phyloP scores from a whole-genome alignment of 2,888 invertebrate species.

The Epinotia bilunana region DNA sequence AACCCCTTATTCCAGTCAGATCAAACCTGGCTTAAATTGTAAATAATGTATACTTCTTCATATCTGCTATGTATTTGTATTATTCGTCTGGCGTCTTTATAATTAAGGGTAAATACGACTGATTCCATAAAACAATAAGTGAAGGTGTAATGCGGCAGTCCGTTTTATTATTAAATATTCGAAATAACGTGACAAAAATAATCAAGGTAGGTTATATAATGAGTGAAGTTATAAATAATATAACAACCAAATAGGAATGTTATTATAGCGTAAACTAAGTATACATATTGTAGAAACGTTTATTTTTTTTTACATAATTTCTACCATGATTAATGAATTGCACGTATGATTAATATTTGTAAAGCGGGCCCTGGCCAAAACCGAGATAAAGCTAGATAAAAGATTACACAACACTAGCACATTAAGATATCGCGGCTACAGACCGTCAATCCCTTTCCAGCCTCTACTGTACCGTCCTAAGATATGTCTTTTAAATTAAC shows the following conservation, averaged over 20 bases:
- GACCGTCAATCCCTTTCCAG: neutral
- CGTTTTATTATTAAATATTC: neutral
- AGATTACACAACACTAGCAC: no score
- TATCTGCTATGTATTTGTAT: neutral
- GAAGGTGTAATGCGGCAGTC: neutral
- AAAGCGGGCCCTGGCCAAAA: no score
- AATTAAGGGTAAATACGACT: no score
- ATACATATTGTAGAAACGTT: neutral
- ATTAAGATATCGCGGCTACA: no score
- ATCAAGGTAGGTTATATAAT: neutral
- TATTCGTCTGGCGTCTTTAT: neutral
- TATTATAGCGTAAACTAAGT: neutral
- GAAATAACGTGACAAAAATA: neutral
- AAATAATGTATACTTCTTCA: constrained; percentile 22
- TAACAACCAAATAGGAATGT: neutral
- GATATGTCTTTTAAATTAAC: neutral
- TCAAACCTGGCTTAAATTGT: constrained; percentile 1
- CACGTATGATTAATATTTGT: no score
- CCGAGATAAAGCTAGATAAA: no score
- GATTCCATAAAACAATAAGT: no score
- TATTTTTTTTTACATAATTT: neutral
- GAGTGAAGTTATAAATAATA: neutral
- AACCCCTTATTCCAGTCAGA: neutral
- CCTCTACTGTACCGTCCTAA: neutral
- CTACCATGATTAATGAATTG: neutral